Evolutionary conservation across 2,113 vertebrate species (phyloP).

Genomic region (Corvus hawaiiensis): DNA sequence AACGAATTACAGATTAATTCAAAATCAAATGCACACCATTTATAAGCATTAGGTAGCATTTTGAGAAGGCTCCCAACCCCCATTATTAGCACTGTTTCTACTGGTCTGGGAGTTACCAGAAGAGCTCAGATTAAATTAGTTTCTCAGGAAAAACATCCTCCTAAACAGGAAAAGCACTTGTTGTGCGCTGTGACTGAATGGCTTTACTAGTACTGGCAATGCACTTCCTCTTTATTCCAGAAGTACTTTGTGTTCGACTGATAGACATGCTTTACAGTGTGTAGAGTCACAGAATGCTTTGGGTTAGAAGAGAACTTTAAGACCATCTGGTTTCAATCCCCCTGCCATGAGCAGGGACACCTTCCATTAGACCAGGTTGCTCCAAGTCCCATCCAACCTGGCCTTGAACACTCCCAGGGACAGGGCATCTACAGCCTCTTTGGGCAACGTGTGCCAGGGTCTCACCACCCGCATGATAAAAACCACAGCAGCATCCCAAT

Average conservation of each 20-base stretch:
- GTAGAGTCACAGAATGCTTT: background rate
- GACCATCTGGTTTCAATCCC: too few relatives aligned
- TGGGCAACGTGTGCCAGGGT: background rate
- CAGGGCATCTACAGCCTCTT: background rate
- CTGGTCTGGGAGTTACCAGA: background rate
- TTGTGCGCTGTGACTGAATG: background rate
- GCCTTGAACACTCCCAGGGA: background rate
- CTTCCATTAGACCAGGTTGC: background rate
- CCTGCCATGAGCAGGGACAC: background rate
- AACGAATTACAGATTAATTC: background rate
- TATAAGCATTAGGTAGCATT: background rate
- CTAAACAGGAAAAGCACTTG: background rate
- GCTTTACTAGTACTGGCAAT: background rate
- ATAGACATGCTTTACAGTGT: background rate
- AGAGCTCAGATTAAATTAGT: background rate
- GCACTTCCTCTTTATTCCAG: background rate
- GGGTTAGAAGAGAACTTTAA: background rate
- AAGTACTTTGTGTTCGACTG: background rate
- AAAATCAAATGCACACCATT: background rate
- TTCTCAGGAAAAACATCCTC: background rate
- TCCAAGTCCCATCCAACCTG: background rate
- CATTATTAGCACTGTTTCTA: background rate
- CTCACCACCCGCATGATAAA: background rate
- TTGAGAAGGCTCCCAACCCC: background rate
- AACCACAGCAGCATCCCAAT: background rate